Base-by-base conservation (phyloP, 2,797 vertebrate species). In the Lophius americanus region DNA sequence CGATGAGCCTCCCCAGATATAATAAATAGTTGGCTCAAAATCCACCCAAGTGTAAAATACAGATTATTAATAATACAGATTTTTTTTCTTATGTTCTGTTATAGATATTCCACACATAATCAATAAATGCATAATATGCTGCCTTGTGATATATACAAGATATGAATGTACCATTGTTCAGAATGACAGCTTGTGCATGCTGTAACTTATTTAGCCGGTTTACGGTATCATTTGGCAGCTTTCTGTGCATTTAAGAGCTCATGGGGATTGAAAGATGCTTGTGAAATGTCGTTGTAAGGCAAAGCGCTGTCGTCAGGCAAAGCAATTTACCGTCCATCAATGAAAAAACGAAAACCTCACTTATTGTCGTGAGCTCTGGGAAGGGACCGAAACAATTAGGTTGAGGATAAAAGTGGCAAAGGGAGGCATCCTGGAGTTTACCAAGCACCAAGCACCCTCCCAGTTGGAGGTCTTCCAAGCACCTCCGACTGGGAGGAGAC, bases 241-340 rank as follows among this genome's bases (percentile, higher is more conserved):
- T 82, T 77, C 78, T 78, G 83, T 88, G 82, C 83, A 90, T 87
- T 92, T 92, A 87, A 65, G 75, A 7, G 68, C 73, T 79, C 67
- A 61, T 75, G 73, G 76, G 77, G 76, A 82, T 79, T 81, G 78
- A 86, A 86, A 89, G 88, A 88, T 85, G 85, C 79, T 61, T 57
- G 78, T 83, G 75, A 74, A 86, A 81, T 85, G 86, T 90, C 84
- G 23, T 23, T 23, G 1, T 23, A 23, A 23, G 23, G 23, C 23
- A 23, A 23, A 23, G 23, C 23, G 2, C 23, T 23, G 23, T 23
- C 23, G 23, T 23, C 23, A 23, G 23, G 23, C 23, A 23, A 23
- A 23, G 23, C 23, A 23, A 23, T 23, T 23, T 23, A 2, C 23
- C 23, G 23, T 23, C 23, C 23, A 23, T 23, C 23, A 23, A 23